Percentiles rank a stretch among this genome's conserved stretches.
These are phyloP conservation scores for Lophura swinhoii DNA, from an alignment of 2,797 vertebrate species.

Conservation along the genomic window DNA sequence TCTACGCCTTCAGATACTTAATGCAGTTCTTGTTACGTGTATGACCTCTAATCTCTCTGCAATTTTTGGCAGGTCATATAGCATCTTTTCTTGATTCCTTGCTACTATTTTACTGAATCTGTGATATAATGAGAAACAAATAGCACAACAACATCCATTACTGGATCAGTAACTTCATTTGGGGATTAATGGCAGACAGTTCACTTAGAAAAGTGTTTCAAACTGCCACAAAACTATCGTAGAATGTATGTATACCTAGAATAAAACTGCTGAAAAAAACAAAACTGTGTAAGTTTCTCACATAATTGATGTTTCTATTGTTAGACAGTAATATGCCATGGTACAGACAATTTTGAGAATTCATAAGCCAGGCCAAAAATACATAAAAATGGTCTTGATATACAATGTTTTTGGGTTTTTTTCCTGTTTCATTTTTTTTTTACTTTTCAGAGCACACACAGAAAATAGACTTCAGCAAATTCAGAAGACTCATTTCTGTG, in stretches of 20 bases:
- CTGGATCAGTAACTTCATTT: not conserved
- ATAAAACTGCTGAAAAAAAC: not conserved
- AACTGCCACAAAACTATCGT: not conserved
- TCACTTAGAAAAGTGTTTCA: not conserved
- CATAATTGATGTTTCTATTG: not conserved
- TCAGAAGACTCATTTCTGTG: not conserved
- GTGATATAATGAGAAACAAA: not conserved
- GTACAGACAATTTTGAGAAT: not conserved
- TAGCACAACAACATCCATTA: not conserved
- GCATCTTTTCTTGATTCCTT: not conserved
- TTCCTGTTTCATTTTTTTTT: not conserved
- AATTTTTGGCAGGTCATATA: not conserved
- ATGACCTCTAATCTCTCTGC: not conserved
- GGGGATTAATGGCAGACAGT: not conserved
- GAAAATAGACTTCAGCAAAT: not conserved
- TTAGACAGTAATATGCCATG: not conserved
- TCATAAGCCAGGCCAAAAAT: not conserved
- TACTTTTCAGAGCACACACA: not conserved
- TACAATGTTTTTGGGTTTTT: not conserved
- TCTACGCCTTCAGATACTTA: not conserved
- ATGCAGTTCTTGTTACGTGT: not conserved
- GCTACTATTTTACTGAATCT: not conserved
- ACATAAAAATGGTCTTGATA: not conserved
- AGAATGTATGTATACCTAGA: not conserved
- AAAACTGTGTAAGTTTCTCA: not conserved